phyloP scores from a whole-genome alignment of 2,888 invertebrate genomes.

The Brenthis ino region DNA sequence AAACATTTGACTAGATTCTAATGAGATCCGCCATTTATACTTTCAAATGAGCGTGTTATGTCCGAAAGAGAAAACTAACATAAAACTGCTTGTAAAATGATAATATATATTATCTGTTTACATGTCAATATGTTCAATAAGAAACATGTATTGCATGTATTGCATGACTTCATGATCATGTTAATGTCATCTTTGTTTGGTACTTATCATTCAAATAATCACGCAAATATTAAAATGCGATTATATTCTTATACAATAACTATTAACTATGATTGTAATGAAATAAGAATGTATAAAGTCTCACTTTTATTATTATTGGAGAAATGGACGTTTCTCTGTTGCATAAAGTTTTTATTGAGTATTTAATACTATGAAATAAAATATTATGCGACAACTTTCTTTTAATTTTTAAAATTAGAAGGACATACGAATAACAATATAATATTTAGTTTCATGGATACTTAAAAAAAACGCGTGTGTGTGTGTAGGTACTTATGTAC shows the following conservation, averaged over 20 bases:
- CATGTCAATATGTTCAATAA: constrained; percentile 14
- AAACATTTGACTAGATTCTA: constrained; percentile 4
- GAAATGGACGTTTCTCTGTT: constrained; percentile 18
- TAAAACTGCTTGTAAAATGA: neutral
- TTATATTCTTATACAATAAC: neutral
- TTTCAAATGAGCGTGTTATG: constrained; percentile 12
- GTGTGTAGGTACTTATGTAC: too few relatives aligned
- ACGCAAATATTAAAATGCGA: constrained; percentile 17
- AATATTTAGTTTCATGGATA: too few relatives aligned
- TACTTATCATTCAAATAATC: constrained; percentile 21
- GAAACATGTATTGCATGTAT: constrained; percentile 11
- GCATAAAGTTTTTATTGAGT: constrained; percentile 9
- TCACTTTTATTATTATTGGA: constrained; percentile 15
- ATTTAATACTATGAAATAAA: constrained; percentile 1
- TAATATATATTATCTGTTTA: constrained; percentile 5
- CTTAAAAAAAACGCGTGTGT: too few relatives aligned
- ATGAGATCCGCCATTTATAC: constrained; percentile 8
- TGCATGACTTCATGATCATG: constrained; percentile 25
- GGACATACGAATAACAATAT: too few relatives aligned
- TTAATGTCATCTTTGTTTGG: constrained; percentile 6
- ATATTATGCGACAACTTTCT: constrained; percentile 12
- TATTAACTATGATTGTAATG: neutral
- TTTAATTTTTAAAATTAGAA: neutral
- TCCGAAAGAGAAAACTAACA: constrained; percentile 14
- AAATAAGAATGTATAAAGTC: neutral